A percentile compares a stretch with the other conserved stretches of the same genome.
Conservation (phyloP, 2,888 invertebrate genomes). For the Schizaphis graminum region DNA sequence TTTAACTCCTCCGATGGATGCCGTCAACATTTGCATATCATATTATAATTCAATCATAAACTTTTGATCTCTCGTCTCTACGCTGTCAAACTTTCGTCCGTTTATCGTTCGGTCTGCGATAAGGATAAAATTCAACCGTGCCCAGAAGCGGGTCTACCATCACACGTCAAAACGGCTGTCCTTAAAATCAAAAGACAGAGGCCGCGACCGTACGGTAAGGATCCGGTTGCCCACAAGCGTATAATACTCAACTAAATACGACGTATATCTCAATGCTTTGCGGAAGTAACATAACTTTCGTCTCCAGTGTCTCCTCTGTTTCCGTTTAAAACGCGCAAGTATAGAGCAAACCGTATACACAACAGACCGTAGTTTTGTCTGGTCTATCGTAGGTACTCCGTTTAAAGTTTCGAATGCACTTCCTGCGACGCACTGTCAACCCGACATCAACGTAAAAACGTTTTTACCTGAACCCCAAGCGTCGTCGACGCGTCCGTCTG, state of each 20-base stretch:
- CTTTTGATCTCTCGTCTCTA: slow-evolving; percentile 17
- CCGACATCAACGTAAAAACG: slow-evolving; percentile 4
- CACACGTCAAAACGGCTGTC: not conserved
- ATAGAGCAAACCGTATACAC: not conserved
- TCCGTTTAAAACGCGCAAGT: not conserved
- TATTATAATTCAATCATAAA: not conserved
- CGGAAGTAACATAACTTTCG: not conserved
- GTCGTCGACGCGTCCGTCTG: not conserved
- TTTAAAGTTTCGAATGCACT: slow-evolving; percentile 11
- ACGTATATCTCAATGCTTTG: not conserved
- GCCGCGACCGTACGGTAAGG: not conserved
- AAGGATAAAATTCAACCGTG: not conserved
- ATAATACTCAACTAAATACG: not conserved
- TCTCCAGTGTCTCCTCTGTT: not conserved
- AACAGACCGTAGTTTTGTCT: not conserved
- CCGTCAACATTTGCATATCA: not conserved
- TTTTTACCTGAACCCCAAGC: not conserved
- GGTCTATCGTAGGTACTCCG: not conserved
- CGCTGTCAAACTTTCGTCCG: slow-evolving; percentile 1
- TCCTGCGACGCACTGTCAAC: not conserved
- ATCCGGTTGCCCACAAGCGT: not conserved
- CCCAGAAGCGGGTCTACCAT: not conserved
- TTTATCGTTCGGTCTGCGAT: not conserved
- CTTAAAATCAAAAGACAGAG: not conserved
- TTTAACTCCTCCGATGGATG: not conserved